Conservation (phyloP, 2,797 vertebrate species). For the Chromis chromis region DNA sequence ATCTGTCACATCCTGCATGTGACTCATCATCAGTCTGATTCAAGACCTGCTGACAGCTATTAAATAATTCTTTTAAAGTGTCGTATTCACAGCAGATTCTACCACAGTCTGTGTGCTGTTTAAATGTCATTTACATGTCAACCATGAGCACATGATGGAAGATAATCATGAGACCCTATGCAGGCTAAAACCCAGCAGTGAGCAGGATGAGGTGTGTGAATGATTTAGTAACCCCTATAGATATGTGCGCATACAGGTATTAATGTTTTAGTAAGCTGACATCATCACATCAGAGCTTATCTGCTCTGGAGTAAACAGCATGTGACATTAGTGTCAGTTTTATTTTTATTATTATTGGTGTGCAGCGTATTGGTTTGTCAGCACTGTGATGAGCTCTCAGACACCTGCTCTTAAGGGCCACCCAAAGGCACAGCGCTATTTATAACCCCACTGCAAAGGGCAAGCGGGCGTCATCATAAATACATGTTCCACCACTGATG, state of each 20-base stretch:
- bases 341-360: not conserved
- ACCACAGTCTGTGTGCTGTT: not conserved
- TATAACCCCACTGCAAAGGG: conserved; percentile 66
- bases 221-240: not conserved
- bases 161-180: not conserved
- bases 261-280: not conserved
- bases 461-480: conserved; percentile 56
- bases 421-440: conserved; percentile 59
- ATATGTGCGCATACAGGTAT: not conserved
- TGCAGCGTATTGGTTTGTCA: not conserved
- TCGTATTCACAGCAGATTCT: too few species aligned
- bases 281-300: not conserved
- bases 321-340: not conserved
- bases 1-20: not conserved
- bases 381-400: conserved; percentile 24
- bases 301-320: conserved; percentile 7
- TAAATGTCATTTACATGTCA: not conserved
- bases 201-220: not conserved
- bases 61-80: not conserved
- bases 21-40: too few species aligned
- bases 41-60: not conserved
- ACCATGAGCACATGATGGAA: not conserved
- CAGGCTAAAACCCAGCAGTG: conserved; percentile 1
- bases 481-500: conserved; percentile 47
- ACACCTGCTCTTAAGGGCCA: conserved; percentile 59